Percentiles rank a stretch among this genome's conserved stretches.
Evolutionary conservation across 2,113 vertebrate species (phyloP).

Genomic region (Coregonus clupeaformis): DNA sequence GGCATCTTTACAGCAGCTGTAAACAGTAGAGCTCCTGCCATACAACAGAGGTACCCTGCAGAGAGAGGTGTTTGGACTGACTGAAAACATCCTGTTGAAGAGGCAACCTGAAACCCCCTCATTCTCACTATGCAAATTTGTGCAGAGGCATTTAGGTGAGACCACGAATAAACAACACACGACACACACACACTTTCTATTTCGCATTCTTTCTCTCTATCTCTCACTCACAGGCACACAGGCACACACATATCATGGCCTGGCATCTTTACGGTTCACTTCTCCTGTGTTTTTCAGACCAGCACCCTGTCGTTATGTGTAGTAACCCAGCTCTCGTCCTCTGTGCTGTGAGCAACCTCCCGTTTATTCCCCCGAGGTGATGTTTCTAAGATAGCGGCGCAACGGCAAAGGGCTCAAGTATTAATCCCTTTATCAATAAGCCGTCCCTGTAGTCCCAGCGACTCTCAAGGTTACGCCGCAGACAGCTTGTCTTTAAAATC

Average conservation of each 20-base stretch:
- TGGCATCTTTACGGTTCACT: neutral
- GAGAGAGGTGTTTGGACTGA: neutral
- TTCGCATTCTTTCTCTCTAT: too few species aligned
- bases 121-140: too few species aligned
- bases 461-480: slow-evolving; percentile 66
- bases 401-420: slow-evolving; percentile 19
- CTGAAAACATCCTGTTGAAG: slow-evolving; percentile 24
- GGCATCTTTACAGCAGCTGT: slow-evolving; percentile 26
- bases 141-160: too few species aligned
- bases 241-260: too few species aligned
- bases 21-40: slow-evolving; percentile 1
- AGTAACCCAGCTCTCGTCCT: neutral
- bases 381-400: slow-evolving; percentile 7
- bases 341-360: neutral
- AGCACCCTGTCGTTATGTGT: neutral
- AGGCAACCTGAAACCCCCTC: too few species aligned
- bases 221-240: too few species aligned
- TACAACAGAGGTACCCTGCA: too few species aligned
- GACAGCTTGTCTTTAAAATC: slow-evolving; percentile 74
- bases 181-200: too few species aligned
- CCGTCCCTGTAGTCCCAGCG: slow-evolving; percentile 40
- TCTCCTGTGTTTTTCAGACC: neutral
- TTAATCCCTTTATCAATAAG: slow-evolving; percentile 51
- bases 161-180: too few species aligned
- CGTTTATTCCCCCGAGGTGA: neutral